Evolutionary conservation across 2,113 vertebrate species (phyloP).

Genomic region (Parus major): DNA sequence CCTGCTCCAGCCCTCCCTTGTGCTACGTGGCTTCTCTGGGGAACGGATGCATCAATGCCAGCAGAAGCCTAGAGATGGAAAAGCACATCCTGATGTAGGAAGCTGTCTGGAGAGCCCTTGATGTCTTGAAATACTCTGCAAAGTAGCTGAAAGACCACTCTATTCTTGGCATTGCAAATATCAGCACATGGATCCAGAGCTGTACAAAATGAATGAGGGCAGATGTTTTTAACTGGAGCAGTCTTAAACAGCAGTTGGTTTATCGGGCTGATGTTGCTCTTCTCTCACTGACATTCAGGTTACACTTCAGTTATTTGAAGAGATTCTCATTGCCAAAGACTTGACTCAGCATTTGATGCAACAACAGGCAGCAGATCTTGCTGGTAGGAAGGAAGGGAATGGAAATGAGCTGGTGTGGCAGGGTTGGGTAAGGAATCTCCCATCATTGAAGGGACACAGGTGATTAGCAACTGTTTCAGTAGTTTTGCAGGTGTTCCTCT

Average conservation of each 20-base stretch:
- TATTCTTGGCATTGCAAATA: not conserved
- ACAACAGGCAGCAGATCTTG: not conserved
- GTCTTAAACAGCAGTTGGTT: slow-evolving; percentile 7
- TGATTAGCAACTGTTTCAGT: not conserved
- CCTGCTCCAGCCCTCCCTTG: not conserved
- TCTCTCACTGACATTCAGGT: not conserved
- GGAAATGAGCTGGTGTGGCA: not conserved
- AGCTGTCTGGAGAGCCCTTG: not conserved
- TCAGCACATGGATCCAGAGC: not conserved
- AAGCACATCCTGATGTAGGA: not conserved
- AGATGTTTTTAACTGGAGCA: slow-evolving; percentile 3
- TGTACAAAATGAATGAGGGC: not conserved
- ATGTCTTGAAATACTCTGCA: not conserved
- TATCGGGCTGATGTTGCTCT: not conserved
- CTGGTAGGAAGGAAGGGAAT: not conserved
- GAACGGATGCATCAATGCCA: not conserved
- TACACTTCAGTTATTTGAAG: slow-evolving; percentile 26
- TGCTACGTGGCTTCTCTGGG: not conserved
- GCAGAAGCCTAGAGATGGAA: not conserved
- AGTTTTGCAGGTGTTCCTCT: not conserved
- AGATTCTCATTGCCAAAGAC: not conserved
- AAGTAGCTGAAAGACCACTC: slow-evolving; percentile 15
- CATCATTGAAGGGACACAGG: fast-evolving
- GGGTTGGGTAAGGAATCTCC: not conserved
- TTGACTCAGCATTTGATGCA: not conserved